Evolutionary conservation across 2,113 vertebrate genomes (phyloP).

Genomic region (Ancistrus triradiatus): DNA sequence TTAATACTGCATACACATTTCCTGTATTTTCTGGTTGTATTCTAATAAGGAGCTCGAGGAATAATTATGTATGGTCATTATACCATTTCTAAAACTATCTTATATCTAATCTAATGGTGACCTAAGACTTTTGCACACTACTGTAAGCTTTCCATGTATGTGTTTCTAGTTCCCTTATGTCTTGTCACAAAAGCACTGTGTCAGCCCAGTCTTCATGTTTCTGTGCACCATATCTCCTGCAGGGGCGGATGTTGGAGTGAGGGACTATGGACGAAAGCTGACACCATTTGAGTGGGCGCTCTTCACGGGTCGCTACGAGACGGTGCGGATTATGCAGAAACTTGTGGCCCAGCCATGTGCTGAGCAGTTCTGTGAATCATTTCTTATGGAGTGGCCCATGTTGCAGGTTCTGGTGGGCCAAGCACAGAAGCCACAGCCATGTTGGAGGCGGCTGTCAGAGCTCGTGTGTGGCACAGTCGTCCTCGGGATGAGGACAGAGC

Average conservation of each 20-base stretch:
- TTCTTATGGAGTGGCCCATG: slow-evolving; percentile 79
- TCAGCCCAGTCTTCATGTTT: no score
- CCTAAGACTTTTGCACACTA: no score
- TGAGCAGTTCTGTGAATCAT: slow-evolving; percentile 83
- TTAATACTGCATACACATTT: no score
- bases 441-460: slow-evolving; percentile 66
- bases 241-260: slow-evolving; percentile 82
- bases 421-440: slow-evolving; percentile 70
- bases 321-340: slow-evolving; percentile 72
- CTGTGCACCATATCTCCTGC: slow-evolving; percentile 2
- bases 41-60: no score
- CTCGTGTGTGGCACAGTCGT: slow-evolving; percentile 64
- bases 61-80: no score
- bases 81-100: no score
- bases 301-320: slow-evolving; percentile 84
- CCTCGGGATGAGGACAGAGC: slow-evolving; percentile 62
- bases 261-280: slow-evolving; percentile 77
- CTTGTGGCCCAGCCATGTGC: slow-evolving; percentile 82
- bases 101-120: no score
- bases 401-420: slow-evolving; percentile 69
- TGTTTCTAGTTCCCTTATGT: no score
- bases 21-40: no score
- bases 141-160: no score
- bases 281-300: slow-evolving; percentile 87
- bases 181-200: neutral